Base-by-base conservation (phyloP, 2,113 vertebrate genomes). In the Menura novaehollandiae region DNA sequence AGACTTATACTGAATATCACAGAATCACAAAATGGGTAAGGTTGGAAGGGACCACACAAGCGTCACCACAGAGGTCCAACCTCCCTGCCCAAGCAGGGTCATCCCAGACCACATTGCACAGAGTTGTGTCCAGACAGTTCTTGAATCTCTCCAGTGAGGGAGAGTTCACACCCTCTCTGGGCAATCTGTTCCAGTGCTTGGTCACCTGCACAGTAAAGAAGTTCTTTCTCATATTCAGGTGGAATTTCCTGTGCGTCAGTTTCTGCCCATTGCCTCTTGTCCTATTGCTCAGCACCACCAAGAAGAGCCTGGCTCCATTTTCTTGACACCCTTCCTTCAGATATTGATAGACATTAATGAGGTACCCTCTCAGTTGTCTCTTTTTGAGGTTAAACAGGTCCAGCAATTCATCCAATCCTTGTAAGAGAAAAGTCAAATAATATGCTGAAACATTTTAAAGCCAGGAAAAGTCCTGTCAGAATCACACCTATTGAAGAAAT, bases 281-380 rank as follows among this genome's bases (percentile, higher is more conserved):
- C 12, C 1, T 4, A 6, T 15, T 85, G 24, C 35, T 43, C 0
- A 3, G 16, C 1, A 35, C 26, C 44, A 43, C 37, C 18, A 2
- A 18, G 33, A 22, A 10, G 27, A 52, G 27, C 46, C 32, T 8
- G 9, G 5, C 2, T 27, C 1, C 21, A 27, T 44, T 2, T 35
- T 32, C 7, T 27, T 44, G 44, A 27, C 22, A 32, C 4, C 15
- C 17, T 44, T 32, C 22, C 32, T 51, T 27, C 53, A 59, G 53
- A 68, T 37, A 22, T 9, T 51, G 6, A 18, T 1, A 28, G 14
- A 11, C 7, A 55, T 12, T 41, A 28, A 7, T n/a, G 13, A 30
- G 10, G 10, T 23, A 15, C 10, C 6, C 6, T 7, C 30, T 66
- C 82, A 49, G 43, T 41, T 18, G 20, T 24, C 24, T 24, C 51